Percentiles rank a stretch among this genome's conserved stretches.
Conservation (phyloP, 2,888 invertebrate genomes). For the Heterodera filipjevi region DNA sequence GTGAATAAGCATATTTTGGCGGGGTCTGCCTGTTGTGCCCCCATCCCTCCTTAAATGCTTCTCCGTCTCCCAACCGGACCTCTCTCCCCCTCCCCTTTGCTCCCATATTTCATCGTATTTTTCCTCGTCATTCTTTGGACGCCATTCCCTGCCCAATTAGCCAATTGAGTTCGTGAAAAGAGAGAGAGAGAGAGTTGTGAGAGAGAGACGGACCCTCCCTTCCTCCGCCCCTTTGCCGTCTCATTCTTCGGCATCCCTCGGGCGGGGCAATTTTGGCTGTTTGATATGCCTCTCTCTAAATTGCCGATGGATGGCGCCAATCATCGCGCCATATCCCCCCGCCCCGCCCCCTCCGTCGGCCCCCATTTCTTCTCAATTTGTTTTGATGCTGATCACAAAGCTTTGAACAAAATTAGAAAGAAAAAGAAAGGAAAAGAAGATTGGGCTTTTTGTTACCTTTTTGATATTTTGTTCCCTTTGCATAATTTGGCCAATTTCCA, state of each 20-base stretch:
- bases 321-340: neutral
- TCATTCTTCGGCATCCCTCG: slow-evolving; percentile 2
- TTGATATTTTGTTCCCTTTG: neutral
- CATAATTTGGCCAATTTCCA: neutral
- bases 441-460: neutral
- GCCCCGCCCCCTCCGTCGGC: neutral
- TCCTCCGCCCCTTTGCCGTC: neutral
- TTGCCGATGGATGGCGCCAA: neutral
- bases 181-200: neutral
- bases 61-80: neutral
- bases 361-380: neutral
- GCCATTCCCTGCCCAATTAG: slow-evolving; percentile 6
- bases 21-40: neutral
- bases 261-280: slow-evolving; percentile 10
- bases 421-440: neutral
- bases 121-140: neutral
- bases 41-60: neutral
- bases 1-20: neutral
- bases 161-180: slow-evolving; percentile 1
- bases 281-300: neutral
- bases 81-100: neutral
- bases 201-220: neutral
- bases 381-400: neutral
- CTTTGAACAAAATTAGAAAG: neutral
- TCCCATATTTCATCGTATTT: neutral